These are phyloP conservation scores for Sarcophaga variegata DNA, from an alignment of 2,888 invertebrate species.

Conservation along the genomic window DNA sequence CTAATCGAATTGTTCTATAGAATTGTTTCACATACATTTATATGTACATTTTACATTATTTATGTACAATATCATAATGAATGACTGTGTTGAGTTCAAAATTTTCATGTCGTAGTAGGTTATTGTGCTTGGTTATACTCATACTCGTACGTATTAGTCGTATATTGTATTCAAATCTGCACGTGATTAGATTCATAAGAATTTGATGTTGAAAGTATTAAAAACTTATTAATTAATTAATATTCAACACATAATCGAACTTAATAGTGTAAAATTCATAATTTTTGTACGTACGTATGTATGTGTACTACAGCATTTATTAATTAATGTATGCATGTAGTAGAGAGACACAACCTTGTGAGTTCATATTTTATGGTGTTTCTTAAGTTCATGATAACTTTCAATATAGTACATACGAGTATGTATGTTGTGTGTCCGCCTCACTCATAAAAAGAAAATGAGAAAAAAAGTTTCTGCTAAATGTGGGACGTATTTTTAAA, in stretches of 20 bases:
- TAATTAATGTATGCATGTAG: conserved; percentile 27
- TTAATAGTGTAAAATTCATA: conserved; percentile 57
- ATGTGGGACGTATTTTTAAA: conserved; percentile 16
- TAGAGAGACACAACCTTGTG: conserved; percentile 50
- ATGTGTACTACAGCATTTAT: conserved; percentile 17
- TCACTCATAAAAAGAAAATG: neutral
- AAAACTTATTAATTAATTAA: conserved; percentile 46
- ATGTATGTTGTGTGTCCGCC: neutral
- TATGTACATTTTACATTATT: conserved; percentile 47
- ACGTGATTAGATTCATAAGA: conserved; percentile 53
- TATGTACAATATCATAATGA: conserved; percentile 13
- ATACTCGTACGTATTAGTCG: neutral
- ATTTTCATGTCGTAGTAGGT: conserved; percentile 13
- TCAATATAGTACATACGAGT: neutral
- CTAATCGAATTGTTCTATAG: no score
- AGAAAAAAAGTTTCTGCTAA: neutral
- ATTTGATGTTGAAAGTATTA: conserved; percentile 20
- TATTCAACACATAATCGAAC: conserved; percentile 54
- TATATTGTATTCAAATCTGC: conserved; percentile 56
- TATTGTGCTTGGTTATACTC: conserved; percentile 22
- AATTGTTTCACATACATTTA: no score
- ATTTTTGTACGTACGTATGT: conserved; percentile 25
- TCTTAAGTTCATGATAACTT: conserved; percentile 57
- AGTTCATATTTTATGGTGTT: conserved; percentile 44
- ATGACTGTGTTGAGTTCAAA: conserved; percentile 15